These are phyloP conservation scores for Tenthredo amoena DNA, from an alignment of 2,888 invertebrate genomes.

Conservation along the genomic window DNA sequence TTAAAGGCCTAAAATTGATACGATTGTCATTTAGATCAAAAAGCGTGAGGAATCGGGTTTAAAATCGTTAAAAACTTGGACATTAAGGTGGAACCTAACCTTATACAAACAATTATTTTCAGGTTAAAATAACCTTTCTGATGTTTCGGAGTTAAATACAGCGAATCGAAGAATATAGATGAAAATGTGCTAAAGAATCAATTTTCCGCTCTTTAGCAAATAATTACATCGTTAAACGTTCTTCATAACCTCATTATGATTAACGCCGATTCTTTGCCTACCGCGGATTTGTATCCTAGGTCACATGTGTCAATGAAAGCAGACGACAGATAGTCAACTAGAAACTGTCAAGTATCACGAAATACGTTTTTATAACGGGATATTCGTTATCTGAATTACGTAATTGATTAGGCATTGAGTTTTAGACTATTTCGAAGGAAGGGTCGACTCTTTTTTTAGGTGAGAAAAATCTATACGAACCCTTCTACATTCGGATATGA, in stretches of 20 bases:
- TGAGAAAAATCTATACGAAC: background rate
- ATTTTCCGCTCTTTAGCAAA: background rate
- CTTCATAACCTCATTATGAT: background rate
- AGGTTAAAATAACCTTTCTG: constrained; percentile 10
- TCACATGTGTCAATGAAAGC: background rate
- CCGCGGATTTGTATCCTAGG: background rate
- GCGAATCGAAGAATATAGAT: background rate
- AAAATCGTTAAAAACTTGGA: background rate
- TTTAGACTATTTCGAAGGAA: background rate
- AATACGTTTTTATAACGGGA: background rate
- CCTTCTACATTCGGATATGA: background rate
- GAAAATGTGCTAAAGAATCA: background rate
- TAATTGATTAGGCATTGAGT: background rate
- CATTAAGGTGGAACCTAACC: background rate
- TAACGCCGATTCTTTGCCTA: background rate
- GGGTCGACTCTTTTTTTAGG: background rate
- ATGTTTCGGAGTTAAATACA: background rate
- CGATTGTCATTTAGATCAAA: background rate
- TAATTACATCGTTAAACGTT: background rate
- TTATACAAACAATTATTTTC: constrained; percentile 21
- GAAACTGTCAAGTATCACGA: background rate
- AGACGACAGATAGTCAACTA: background rate
- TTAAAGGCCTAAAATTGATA: too few relatives aligned
- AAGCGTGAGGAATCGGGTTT: background rate
- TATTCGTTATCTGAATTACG: constrained; percentile 13